Base-by-base conservation (phyloP, 1,140 invertebrate genomes). In the Theocolax elegans region DNA sequence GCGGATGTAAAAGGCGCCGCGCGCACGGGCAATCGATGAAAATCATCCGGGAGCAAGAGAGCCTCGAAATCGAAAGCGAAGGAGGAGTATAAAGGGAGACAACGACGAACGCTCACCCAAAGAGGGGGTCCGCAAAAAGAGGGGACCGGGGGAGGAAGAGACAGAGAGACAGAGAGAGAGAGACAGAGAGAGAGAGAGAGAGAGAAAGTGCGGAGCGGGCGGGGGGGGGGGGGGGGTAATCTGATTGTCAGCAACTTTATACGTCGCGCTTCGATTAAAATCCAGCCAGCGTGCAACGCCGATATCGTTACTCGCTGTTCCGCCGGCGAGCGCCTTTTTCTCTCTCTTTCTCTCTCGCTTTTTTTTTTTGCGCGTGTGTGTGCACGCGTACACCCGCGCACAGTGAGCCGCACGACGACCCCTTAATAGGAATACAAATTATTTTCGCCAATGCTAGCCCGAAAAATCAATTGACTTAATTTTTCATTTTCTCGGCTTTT, bases 221-320 rank as follows among this genome's bases (percentile, higher is more conserved):
- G 53, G 44, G 59, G 67, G 35, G 71, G 53, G 10, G 51, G 73
- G 70, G 68, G 77, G 75, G 77, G 78, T 84, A 84, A 84, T 83
- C 81, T 80, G 80, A 83, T 84, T 84, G 83, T 83, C 82, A 81
- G 80, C 81, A 83, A 84, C 80, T 84, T 84, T 83, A 82, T 84
- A 83, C 79, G 79, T 80, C 78, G 81, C 80, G 79, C 79, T 83
- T 83, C 83, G 81, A 83, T 84, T 83, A 84, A 83, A 82, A 84
- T 79, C 76, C 81, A 83, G 79, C 79, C 74, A 81, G 77, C 80
- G 79, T 81, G 74, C 75, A 81, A 75, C 74, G 74, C 76, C 79
- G 79, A 81, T 81, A 80, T 77, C 79, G 80, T 83, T 82, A 79
- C 74, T 76, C 74, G 74, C 71, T 66, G 67, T 74, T 73, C 74